Percentiles rank a stretch among this genome's conserved stretches.
These are phyloP conservation scores for Tachysurus fulvidraco DNA, from an alignment of 2,113 vertebrate species.

Conservation along the genomic window DNA sequence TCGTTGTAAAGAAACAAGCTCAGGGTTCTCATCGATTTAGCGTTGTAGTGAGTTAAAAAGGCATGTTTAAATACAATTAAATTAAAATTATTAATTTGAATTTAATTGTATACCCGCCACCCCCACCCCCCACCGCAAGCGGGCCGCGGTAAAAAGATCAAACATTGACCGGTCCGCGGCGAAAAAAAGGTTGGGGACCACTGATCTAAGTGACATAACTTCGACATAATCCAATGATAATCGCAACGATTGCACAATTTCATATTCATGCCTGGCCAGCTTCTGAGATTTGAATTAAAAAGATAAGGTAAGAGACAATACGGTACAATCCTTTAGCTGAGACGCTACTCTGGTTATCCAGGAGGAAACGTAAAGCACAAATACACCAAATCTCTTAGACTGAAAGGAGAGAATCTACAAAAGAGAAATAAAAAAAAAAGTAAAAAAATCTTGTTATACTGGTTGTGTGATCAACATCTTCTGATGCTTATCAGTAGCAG, in stretches of 20 bases:
- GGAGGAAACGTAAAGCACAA: background rate
- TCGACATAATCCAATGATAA: background rate
- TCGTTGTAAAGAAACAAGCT: too few relatives aligned
- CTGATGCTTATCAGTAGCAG: conserved; percentile 28
- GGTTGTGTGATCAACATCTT: conserved; percentile 33
- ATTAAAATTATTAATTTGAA: too few relatives aligned
- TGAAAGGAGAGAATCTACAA: background rate
- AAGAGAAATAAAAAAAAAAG: background rate
- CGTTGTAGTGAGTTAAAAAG: too few relatives aligned
- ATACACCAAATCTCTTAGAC: background rate
- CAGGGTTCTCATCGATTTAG: too few relatives aligned
- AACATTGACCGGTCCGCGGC: too few relatives aligned
- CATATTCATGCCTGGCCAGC: background rate
- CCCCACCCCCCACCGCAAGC: too few relatives aligned
- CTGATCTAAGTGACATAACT: background rate
- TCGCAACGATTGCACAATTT: background rate
- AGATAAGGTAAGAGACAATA: too few relatives aligned
- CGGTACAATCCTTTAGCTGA: background rate
- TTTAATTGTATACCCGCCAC: too few relatives aligned
- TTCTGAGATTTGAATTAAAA: background rate
- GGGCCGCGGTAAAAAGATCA: too few relatives aligned
- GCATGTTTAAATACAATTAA: too few relatives aligned
- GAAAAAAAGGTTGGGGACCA: too few relatives aligned
- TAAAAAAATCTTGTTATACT: conserved; percentile 21
- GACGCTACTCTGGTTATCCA: background rate